These are phyloP conservation scores for Epinephelus lanceolatus DNA, from an alignment of 2,113 vertebrate genomes.

Conservation along the genomic window DNA sequence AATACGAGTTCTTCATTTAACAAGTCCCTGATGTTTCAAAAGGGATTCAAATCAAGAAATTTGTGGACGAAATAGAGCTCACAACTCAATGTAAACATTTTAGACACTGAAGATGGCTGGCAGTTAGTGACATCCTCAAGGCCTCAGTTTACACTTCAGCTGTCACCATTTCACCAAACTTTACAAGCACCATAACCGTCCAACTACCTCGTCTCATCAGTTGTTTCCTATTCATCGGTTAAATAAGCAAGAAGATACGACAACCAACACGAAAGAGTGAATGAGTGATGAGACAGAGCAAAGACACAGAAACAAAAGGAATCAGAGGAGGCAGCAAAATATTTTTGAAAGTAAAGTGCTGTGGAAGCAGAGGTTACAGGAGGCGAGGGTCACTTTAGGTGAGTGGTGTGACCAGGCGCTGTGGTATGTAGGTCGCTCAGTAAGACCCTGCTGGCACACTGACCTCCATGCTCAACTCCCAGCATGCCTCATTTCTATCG, in stretches of 20 bases:
- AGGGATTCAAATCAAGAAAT: neutral
- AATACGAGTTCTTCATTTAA: neutral
- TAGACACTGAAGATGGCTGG: too few species aligned
- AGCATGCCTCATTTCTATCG: constrained; percentile 56
- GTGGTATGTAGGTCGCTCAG: constrained; percentile 46
- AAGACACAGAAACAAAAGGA: neutral
- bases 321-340: neutral
- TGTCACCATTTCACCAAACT: neutral
- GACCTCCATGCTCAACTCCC: constrained; percentile 52
- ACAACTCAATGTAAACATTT: neutral
- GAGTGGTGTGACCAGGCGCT: neutral
- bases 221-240: neutral
- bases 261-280: too few species aligned
- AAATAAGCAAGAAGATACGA: too few species aligned
- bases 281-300: neutral
- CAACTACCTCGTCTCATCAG: neutral
- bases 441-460: constrained; percentile 54
- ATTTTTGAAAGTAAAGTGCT: neutral
- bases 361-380: neutral
- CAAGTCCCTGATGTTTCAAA: neutral
- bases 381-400: constrained; percentile 28
- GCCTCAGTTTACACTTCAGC: neutral
- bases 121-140: too few species aligned
- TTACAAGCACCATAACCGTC: neutral
- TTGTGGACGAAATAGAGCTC: neutral